Percentiles rank a stretch among this genome's conserved stretches.
Evolutionary conservation across 2,113 vertebrate species (phyloP).

Genomic region (Serinus canaria): DNA sequence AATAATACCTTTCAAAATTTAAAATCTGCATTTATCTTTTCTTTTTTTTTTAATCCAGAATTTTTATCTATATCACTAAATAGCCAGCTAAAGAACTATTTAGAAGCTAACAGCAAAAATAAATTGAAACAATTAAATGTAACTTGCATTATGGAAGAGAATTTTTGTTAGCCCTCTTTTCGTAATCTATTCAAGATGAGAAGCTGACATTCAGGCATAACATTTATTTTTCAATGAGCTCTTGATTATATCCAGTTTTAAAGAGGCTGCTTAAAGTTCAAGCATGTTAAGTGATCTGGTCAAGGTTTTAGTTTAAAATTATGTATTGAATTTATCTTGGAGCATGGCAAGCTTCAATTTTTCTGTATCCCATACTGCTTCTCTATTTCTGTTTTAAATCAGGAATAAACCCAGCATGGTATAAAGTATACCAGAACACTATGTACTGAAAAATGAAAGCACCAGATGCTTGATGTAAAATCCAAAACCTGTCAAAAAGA

Average conservation of each 20-base stretch:
- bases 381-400: conserved; percentile 49
- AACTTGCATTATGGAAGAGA: not conserved
- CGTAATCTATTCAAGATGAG: not conserved
- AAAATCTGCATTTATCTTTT: not conserved
- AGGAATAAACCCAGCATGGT: conserved; percentile 22
- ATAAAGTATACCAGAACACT: conserved; percentile 43
- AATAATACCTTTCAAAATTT: not conserved
- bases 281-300: not conserved
- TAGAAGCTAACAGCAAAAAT: not conserved
- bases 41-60: not conserved
- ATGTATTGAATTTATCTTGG: not conserved
- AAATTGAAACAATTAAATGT: not conserved
- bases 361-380: not conserved
- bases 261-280: not conserved
- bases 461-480: conserved; percentile 72
- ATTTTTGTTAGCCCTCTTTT: not conserved
- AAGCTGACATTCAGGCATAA: not conserved
- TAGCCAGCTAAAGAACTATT: not conserved
- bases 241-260: conserved; percentile 13
- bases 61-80: not conserved
- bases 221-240: not conserved
- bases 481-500: conserved; percentile 65
- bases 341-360: not conserved
- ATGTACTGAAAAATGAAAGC: conserved; percentile 51
- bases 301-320: not conserved